Evolutionary conservation across 2,888 invertebrate species (phyloP), one percentile per base, ranked within the genome.

Genomic region (Agonopterix heracliana): DNA sequence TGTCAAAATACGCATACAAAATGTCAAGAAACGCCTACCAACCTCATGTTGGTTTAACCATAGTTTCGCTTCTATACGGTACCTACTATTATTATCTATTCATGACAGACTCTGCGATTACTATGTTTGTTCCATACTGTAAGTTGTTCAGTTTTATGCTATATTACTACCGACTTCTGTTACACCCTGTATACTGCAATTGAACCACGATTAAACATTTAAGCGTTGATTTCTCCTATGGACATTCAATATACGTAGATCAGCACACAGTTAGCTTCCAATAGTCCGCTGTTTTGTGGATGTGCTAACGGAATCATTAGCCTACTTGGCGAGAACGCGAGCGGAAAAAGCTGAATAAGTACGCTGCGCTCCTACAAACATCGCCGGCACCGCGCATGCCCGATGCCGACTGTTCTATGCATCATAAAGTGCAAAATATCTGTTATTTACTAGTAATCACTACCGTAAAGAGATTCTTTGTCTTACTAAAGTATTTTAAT

Each of bases 261-360:
- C 64, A 65, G 59, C 64, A 67, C 55, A 78, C 81, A 81, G 79
- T 81, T 78, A 81, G 68, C 66, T 76, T 74, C 75, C 77, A 74
- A 74, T 84, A 66, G 76, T 65, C 71, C 65, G 64, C 63, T 81
- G 81, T 83, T 84, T 81, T 78, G 80, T 84, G 77, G 77, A 81
- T 80, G 78, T 71, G 78, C 75, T 85, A 86, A 85, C 86, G 87
- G 84, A 78, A 81, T 83, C 83, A 81, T 80, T 84, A 85, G 80
- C 84, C 87, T 71, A 84, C 75, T 78, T 86, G 73, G 59, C 56
- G 65, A 66, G 74, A 80, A 76, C 69, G 71, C 76, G 77, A 74
- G 77, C 76, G 77, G 75, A 83, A 83, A 81, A 83, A 82, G 73
- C 68, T 78, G 81, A 79, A 84, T 84, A 77, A 81, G 17, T 17